Percentiles rank a stretch among this genome's conserved stretches.
These are phyloP conservation scores for Drosophila aff. DNA, from an alignment of 1,140 invertebrate species.

Conservation along the genomic window DNA sequence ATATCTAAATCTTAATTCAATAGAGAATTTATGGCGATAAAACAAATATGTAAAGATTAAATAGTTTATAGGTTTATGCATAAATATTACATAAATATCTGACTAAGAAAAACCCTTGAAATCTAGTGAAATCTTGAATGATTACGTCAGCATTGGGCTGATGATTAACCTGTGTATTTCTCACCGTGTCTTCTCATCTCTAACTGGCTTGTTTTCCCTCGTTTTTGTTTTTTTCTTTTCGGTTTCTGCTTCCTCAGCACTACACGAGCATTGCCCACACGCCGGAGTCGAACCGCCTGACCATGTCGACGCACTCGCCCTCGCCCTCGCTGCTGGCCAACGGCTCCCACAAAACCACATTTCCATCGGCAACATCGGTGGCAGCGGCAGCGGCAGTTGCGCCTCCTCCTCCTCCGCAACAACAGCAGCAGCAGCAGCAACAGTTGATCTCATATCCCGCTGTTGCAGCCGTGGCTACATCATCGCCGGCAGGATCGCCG, in stretches of 20 bases:
- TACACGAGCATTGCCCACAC: slow-evolving; percentile 95
- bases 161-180: slow-evolving; percentile 13
- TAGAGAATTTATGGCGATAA: neutral
- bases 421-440: slow-evolving; percentile 60
- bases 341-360: slow-evolving; percentile 69
- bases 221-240: slow-evolving; percentile 15
- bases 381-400: slow-evolving; percentile 22
- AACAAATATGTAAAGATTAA: neutral
- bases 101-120: neutral
- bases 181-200: slow-evolving; percentile 14
- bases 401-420: neutral
- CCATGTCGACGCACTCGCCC: slow-evolving; percentile 70
- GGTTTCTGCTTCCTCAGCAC: slow-evolving; percentile 87
- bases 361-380: slow-evolving; percentile 52
- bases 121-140: neutral
- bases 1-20: neutral
- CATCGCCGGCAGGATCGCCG: slow-evolving; percentile 56
- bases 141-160: slow-evolving; percentile 9
- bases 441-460: slow-evolving; percentile 85
- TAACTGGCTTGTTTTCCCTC: slow-evolving; percentile 21
- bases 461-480: slow-evolving; percentile 51
- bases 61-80: neutral
- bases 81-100: neutral
- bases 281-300: slow-evolving; percentile 91
- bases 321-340: slow-evolving; percentile 67